phyloP scores from a whole-genome alignment of 2,888 invertebrate species.

The Vannuccia rotundouncinata region DNA sequence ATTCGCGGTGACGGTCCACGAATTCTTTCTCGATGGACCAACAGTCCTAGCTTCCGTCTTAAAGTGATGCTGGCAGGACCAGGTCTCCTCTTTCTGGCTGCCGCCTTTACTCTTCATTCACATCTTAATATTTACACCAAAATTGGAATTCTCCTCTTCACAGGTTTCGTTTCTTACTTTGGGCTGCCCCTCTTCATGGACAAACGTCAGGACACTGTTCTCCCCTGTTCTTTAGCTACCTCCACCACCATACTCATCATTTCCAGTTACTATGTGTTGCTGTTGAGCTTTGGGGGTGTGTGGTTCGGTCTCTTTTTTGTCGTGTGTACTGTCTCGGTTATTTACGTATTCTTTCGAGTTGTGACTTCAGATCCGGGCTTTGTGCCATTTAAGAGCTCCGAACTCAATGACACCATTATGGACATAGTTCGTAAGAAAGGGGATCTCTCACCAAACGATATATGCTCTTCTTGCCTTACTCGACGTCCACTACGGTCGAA shows the following conservation, averaged over 20 bases:
- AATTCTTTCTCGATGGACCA: not conserved
- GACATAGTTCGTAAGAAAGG: conserved; percentile 65
- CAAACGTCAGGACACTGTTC: not conserved
- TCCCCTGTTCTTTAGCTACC: conserved; percentile 9
- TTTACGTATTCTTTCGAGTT: conserved; percentile 37
- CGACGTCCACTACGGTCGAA: conserved; percentile 87
- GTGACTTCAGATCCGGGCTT: conserved; percentile 31
- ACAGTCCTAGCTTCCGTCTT: conserved; percentile 58
- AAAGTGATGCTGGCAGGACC: conserved; percentile 79
- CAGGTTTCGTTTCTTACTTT: not conserved
- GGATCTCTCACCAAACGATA: conserved; percentile 66
- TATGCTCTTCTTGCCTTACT: conserved; percentile 92
- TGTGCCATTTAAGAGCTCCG: not conserved
- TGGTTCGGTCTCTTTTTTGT: conserved; percentile 29
- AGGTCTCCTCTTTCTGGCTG: conserved; percentile 66
- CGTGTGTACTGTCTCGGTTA: conserved; percentile 31
- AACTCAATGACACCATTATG: conserved; percentile 56
- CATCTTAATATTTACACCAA: conserved; percentile 58
- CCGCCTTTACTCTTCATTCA: not conserved
- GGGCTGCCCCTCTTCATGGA: conserved; percentile 25
- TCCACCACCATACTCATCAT: conserved; percentile 18
- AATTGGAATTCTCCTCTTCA: not conserved
- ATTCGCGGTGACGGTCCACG: not conserved
- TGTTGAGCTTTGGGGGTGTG: not conserved
- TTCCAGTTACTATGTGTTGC: conserved; percentile 1